Evolutionary conservation across 2,113 vertebrate genomes (phyloP).

Genomic region (Aplodontia rufa): DNA sequence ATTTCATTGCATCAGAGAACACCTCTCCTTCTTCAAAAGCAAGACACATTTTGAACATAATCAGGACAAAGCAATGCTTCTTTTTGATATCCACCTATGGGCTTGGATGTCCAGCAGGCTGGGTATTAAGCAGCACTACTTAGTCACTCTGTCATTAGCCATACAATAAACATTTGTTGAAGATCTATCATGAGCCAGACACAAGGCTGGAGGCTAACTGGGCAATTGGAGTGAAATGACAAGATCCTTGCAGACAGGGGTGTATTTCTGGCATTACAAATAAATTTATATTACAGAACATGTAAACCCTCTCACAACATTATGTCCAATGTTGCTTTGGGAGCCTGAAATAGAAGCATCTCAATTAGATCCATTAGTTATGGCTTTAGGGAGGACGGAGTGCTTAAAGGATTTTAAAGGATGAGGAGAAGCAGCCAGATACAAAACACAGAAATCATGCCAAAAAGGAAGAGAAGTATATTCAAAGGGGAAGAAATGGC

Average conservation of each 20-base stretch:
- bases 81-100: not conserved
- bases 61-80: not conserved
- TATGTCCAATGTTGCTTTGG: not conserved
- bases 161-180: slow-evolving; percentile 16
- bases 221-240: not conserved
- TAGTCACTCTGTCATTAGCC: not conserved
- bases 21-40: not conserved
- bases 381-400: not conserved
- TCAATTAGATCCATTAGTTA: not conserved
- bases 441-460: not conserved
- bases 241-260: not conserved
- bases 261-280: slow-evolving; percentile 10
- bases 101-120: not conserved
- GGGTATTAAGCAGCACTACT: not conserved
- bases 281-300: not conserved
- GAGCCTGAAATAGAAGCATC: not conserved
- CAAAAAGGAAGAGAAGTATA: not conserved
- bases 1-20: not conserved
- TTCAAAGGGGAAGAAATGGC: not conserved
- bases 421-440: not conserved
- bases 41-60: not conserved
- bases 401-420: not conserved
- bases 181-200: not conserved
- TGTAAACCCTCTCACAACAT: not conserved
- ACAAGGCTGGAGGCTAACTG: not conserved